Percentiles rank a stretch among this genome's conserved stretches.
These are phyloP conservation scores for Leptodactylus fuscus DNA, from an alignment of 2,113 vertebrate species.

Conservation along the genomic window DNA sequence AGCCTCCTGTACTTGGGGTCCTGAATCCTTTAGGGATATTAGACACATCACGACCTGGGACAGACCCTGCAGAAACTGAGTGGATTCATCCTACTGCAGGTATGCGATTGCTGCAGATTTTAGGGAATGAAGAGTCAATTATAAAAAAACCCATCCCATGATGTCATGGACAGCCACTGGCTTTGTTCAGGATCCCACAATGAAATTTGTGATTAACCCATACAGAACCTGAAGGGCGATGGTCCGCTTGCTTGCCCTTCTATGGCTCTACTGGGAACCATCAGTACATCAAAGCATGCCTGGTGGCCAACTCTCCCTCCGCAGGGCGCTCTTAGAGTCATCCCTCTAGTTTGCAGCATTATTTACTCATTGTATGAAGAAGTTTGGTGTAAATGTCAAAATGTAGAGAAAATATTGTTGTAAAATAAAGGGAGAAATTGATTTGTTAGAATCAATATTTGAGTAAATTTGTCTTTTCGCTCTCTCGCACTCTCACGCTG, in stretches of 20 bases:
- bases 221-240: not conserved
- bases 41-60: too few species aligned
- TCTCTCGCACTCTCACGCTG: not conserved
- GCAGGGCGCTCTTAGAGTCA: not conserved
- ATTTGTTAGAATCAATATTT: constrained; percentile 7
- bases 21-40: too few species aligned
- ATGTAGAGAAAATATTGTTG: not conserved
- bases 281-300: not conserved
- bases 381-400: constrained; percentile 11
- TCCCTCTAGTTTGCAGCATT: not conserved
- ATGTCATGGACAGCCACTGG: not conserved
- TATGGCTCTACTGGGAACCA: not conserved
- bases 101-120: too few species aligned
- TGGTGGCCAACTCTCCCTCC: not conserved
- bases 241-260: not conserved
- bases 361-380: not conserved
- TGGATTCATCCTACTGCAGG: too few species aligned
- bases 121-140: not conserved
- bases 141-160: not conserved
- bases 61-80: too few species aligned
- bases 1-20: too few species aligned
- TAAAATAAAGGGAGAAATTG: not conserved
- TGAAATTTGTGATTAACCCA: not conserved
- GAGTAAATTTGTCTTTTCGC: not conserved
- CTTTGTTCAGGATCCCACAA: not conserved